Conservation (phyloP, 2,113 vertebrate genomes). For the Grus americana region DNA sequence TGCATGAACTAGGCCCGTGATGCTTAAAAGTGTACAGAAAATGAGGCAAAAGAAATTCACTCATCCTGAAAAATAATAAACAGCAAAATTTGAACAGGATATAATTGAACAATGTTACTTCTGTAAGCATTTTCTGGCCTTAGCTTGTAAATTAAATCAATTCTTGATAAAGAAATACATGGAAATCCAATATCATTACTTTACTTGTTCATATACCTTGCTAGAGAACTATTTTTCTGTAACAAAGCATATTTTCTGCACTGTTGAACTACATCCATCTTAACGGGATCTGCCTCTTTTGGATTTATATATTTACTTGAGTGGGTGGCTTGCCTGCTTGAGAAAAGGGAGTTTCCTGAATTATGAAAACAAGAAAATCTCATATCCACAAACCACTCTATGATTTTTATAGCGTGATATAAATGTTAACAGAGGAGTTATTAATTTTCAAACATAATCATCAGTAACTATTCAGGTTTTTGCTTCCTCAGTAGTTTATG, state of each 20-base stretch:
- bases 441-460: background rate
- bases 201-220: background rate
- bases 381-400: background rate
- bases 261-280: background rate
- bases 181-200: background rate
- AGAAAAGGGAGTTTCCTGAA: conserved; percentile 13
- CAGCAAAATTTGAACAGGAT: background rate
- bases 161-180: background rate
- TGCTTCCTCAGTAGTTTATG: background rate
- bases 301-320: background rate
- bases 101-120: background rate
- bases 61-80: background rate
- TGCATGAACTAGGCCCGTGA: background rate
- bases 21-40: background rate
- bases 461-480: background rate
- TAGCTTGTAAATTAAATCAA: background rate
- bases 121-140: background rate
- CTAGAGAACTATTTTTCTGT: background rate
- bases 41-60: background rate
- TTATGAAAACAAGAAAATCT: conserved; percentile 10
- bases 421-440: background rate
- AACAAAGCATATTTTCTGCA: conserved; percentile 34
- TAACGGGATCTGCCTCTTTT: background rate
- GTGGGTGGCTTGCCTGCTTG: background rate
- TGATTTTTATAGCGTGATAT: background rate